A percentile compares a stretch with the other conserved stretches of the same genome.
phyloP scores from a whole-genome alignment of 1,140 invertebrate species.

The Homarus americanus region DNA sequence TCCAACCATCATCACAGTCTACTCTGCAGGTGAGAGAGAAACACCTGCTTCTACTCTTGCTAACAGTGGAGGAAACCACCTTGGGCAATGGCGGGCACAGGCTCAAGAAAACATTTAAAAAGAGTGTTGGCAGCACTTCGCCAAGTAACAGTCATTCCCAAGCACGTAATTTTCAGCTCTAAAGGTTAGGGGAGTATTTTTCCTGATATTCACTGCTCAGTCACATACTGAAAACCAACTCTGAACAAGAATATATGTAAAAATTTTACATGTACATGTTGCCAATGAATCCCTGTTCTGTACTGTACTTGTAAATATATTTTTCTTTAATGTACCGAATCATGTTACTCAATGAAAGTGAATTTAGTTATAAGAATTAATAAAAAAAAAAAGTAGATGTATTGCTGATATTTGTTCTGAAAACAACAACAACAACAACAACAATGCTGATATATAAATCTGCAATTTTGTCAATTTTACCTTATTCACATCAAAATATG shows the following conservation, averaged over 20 bases:
- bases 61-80: slow-evolving; percentile 32
- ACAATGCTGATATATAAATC: not conserved
- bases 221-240: no score
- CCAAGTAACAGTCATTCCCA: slow-evolving; percentile 53
- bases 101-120: slow-evolving; percentile 43
- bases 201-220: not conserved
- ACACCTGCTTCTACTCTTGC: slow-evolving; percentile 31
- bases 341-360: no score
- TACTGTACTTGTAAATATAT: no score
- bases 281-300: no score
- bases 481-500: not conserved
- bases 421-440: no score
- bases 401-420: no score
- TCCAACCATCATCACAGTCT: slow-evolving; percentile 45
- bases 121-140: slow-evolving; percentile 27
- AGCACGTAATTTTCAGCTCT: slow-evolving; percentile 34
- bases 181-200: slow-evolving; percentile 31
- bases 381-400: no score
- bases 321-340: no score
- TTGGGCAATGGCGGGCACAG: slow-evolving; percentile 16
- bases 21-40: slow-evolving; percentile 24
- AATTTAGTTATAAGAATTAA: no score
- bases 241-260: no score
- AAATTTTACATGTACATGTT: no score
- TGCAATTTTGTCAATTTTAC: not conserved